Evolutionary conservation across 2,888 invertebrate genomes (phyloP).

Genomic region (Drosophila crucigera): DNA sequence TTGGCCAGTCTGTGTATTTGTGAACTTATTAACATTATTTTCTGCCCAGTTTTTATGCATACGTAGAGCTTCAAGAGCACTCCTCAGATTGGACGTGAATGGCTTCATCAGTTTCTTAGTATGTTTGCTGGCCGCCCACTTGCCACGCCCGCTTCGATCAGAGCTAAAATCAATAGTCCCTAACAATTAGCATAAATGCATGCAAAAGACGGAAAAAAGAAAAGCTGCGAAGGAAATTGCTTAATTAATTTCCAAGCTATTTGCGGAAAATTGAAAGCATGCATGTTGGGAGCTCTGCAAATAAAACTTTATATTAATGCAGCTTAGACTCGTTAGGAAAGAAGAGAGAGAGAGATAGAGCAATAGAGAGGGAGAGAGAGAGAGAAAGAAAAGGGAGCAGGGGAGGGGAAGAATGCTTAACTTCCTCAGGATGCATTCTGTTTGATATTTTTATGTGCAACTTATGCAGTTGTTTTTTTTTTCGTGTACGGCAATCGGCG

Average conservation of each 20-base stretch:
- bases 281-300: slow-evolving; percentile 48
- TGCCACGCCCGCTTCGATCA: background rate
- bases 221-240: slow-evolving; percentile 61
- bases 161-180: slow-evolving; percentile 15
- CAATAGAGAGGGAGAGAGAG: background rate
- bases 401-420: background rate
- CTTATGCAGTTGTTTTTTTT: slow-evolving; percentile 26
- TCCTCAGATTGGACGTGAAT: slow-evolving; percentile 7
- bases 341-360: background rate
- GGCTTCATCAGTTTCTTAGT: slow-evolving; percentile 18
- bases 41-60: background rate
- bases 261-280: slow-evolving; percentile 55
- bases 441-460: slow-evolving; percentile 49
- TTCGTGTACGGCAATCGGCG: slow-evolving; percentile 48
- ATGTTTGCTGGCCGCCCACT: background rate
- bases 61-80: background rate
- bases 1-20: background rate
- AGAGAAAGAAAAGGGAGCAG: background rate
- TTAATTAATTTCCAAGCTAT: slow-evolving; percentile 73
- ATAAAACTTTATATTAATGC: slow-evolving; percentile 70
- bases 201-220: slow-evolving; percentile 12
- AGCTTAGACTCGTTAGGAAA: slow-evolving; percentile 20
- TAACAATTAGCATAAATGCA: slow-evolving; percentile 72
- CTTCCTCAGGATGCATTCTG: slow-evolving; percentile 63
- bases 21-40: background rate